phyloP scores from a whole-genome alignment of 2,888 invertebrate species.

The Sicus ferrugineus region DNA sequence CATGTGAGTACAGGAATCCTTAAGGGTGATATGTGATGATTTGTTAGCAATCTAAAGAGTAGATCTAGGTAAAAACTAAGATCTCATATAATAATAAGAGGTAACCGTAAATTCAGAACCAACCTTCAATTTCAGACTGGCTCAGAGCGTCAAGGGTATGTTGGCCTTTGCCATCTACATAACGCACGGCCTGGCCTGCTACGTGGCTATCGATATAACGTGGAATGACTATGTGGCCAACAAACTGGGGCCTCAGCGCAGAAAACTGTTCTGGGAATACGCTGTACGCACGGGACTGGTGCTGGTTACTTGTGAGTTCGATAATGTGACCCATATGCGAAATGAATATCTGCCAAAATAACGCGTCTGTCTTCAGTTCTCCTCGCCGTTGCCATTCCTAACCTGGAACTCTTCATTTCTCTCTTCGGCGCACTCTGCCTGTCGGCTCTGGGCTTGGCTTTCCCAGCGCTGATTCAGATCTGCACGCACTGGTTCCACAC shows the following conservation, averaged over 20 bases:
- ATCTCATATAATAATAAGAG: not conserved
- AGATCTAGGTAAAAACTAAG: no score
- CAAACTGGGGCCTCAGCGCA: constrained; percentile 70
- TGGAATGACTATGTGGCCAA: constrained; percentile 82
- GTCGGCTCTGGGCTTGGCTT: constrained; percentile 86
- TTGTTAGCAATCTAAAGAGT: no score
- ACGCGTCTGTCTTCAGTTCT: constrained; percentile 72
- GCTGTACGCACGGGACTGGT: constrained; percentile 79
- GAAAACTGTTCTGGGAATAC: constrained; percentile 77
- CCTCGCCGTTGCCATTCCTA: constrained; percentile 85
- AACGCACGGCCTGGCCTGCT: constrained; percentile 92
- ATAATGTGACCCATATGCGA: not conserved
- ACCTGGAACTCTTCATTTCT: constrained; percentile 81
- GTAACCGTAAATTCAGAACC: not conserved
- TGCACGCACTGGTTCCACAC: constrained; percentile 80
- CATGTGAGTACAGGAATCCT: constrained; percentile 67
- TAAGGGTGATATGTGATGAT: no score
- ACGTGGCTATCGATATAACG: constrained; percentile 92
- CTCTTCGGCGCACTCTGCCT: constrained; percentile 89
- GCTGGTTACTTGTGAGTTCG: constrained; percentile 83
- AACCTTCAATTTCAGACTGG: constrained; percentile 67
- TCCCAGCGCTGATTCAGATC: constrained; percentile 88
- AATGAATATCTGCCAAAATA: not conserved
- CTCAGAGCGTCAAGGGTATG: constrained; percentile 76
- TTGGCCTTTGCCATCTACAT: constrained; percentile 85